Conservation (phyloP, 2,113 vertebrate genomes). For the Petaurus breviceps region DNA sequence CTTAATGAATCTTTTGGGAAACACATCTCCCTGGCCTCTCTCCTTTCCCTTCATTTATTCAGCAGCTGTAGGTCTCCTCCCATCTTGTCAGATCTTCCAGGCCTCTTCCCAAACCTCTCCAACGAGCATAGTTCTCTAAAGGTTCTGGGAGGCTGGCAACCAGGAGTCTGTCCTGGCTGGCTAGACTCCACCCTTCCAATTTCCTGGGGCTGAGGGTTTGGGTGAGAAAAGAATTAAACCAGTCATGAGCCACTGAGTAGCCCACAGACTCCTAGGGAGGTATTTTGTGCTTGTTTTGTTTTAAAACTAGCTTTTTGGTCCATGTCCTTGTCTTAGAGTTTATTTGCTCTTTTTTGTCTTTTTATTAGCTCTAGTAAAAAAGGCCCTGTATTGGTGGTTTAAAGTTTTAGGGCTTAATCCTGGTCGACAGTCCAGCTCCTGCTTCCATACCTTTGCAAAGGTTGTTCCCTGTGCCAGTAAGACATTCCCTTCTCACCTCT, state of each 20-base stretch:
- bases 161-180: neutral
- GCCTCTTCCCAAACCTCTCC: neutral
- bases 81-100: too few species aligned
- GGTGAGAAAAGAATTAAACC: neutral
- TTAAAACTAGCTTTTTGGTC: too few species aligned
- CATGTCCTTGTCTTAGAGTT: too few species aligned
- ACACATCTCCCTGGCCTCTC: too few species aligned
- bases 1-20: too few species aligned
- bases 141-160: neutral
- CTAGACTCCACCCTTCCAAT: neutral
- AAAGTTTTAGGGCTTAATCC: neutral
- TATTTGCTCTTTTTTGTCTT: too few species aligned
- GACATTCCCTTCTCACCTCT: neutral
- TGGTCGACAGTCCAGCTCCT: neutral
- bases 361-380: neutral
- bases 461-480: neutral
- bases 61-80: too few species aligned
- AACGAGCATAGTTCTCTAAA: neutral
- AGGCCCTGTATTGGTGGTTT: rapidly evolving
- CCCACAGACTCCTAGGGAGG: neutral
- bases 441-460: neutral
- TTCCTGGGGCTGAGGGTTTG: neutral
- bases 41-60: too few species aligned
- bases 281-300: neutral
- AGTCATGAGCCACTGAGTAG: too few species aligned